Evolutionary conservation across 2,797 vertebrate species (phyloP), one percentile per base, ranked within the genome.

Genomic region (Molossus alvarezi): DNA sequence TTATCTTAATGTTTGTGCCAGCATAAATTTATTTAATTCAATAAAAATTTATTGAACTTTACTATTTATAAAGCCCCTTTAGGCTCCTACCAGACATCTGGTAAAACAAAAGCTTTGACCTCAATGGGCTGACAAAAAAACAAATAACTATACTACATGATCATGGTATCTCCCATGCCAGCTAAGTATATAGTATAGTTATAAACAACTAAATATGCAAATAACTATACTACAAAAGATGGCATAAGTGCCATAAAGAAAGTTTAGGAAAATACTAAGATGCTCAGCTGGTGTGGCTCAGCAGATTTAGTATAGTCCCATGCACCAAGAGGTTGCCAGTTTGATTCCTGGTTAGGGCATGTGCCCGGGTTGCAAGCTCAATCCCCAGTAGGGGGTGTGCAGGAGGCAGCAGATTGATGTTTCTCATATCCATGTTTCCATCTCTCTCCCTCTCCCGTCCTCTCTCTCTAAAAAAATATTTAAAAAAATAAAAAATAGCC

Each of bases 31-130:
- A 20, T 33, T 94, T 85, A 95, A 87, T 62, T 92, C 53, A 80
- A 73, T 60, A 91, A 88, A 83, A 93, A 77, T 55, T 17, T 83
- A 80, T 2, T 72, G 18, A 96, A 51, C 37, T 5, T 71, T 91
- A 57, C 51, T 69, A 80, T 71, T 77, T 84, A 90, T 29, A 94
- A 95, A 37, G n/a, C 11, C 57, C 29, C 13, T 53, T 83, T 53
- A 65, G 51, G 23, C 20, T 93, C 58, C 64, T 67, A 71, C 1
- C 51, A 92, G 57, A 53, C 29, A 93, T 83, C 27, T 73, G 45
- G 27, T 53, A 73, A 73, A 55, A 89, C 55, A 83, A 96, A 97
- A 96, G 12, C 58, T 69, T 67, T 92, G 65, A n/a, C 73, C 33
- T 91, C 88, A 80, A 69, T 58, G 60, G 64, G n/a, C 62, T 87